These are phyloP conservation scores for Notospermus geniculatus DNA, from an alignment of 1,140 invertebrate genomes.

Conservation along the genomic window DNA sequence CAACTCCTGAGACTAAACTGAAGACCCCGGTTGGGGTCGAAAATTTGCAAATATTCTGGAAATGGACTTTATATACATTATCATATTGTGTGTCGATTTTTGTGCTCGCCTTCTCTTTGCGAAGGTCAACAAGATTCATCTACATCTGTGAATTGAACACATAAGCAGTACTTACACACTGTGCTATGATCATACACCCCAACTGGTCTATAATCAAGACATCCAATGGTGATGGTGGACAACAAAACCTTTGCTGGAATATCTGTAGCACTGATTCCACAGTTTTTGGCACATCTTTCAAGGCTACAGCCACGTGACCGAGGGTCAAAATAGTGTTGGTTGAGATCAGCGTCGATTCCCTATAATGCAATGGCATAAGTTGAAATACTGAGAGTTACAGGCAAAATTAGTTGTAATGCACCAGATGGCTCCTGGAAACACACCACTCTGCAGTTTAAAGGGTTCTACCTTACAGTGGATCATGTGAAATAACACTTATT, in stretches of 20 bases:
- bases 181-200: slow-evolving; percentile 91
- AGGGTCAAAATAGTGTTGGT: slow-evolving; percentile 96
- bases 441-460: too few species aligned
- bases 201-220: slow-evolving; percentile 94
- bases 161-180: slow-evolving; percentile 55
- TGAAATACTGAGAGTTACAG: too few species aligned
- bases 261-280: slow-evolving; percentile 94
- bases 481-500: too few species aligned
- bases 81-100: too few species aligned
- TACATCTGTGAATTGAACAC: slow-evolving; percentile 52
- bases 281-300: slow-evolving; percentile 81
- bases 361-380: too few species aligned
- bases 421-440: too few species aligned
- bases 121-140: slow-evolving; percentile 62
- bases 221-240: slow-evolving; percentile 81
- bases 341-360: slow-evolving; percentile 85
- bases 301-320: slow-evolving; percentile 91
- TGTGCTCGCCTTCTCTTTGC: not conserved
- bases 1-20: too few species aligned
- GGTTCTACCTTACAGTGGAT: too few species aligned
- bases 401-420: too few species aligned
- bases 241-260: slow-evolving; percentile 93
- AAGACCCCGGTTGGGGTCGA: too few species aligned
- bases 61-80: too few species aligned
- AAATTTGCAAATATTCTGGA: too few species aligned